Evolutionary conservation across 2,888 invertebrate species (phyloP).

Genomic region (Ophion costatus): DNA sequence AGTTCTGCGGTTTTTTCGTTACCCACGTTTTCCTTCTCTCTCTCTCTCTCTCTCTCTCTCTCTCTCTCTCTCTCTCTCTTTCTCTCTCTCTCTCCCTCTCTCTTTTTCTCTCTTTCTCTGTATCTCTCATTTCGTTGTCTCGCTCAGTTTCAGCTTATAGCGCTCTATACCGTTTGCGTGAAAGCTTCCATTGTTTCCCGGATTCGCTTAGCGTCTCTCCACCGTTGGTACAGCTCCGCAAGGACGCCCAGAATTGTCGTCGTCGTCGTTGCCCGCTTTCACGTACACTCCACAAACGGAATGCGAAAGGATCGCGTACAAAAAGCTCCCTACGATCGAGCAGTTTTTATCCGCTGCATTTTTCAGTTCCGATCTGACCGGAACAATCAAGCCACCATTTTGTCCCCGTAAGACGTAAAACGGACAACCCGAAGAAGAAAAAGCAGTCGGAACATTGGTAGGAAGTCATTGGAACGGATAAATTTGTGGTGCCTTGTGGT

Average conservation of each 20-base stretch:
- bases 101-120: no score
- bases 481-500: background rate
- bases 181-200: conserved; percentile 69
- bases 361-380: conserved; percentile 46
- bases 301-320: background rate
- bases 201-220: conserved; percentile 60
- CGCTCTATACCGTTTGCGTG: conserved; percentile 62
- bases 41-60: conserved; percentile 35
- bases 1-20: conserved; percentile 59
- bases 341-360: conserved; percentile 15
- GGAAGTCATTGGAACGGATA: background rate
- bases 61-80: conserved; percentile 36
- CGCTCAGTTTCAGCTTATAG: conserved; percentile 56
- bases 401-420: conserved; percentile 27
- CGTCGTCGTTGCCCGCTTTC: conserved; percentile 22
- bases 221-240: conserved; percentile 14
- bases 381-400: conserved; percentile 54
- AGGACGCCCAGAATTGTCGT: conserved; percentile 41
- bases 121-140: conserved; percentile 45
- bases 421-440: background rate
- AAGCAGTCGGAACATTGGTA: background rate
- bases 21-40: conserved; percentile 51
- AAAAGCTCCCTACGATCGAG: conserved; percentile 32
- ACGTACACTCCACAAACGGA: conserved; percentile 21
- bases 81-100: conserved; percentile 33